A percentile compares a stretch with the other conserved stretches of the same genome.
These are phyloP conservation scores for Melospiza melodia DNA, from an alignment of 2,113 vertebrate species.

Conservation along the genomic window DNA sequence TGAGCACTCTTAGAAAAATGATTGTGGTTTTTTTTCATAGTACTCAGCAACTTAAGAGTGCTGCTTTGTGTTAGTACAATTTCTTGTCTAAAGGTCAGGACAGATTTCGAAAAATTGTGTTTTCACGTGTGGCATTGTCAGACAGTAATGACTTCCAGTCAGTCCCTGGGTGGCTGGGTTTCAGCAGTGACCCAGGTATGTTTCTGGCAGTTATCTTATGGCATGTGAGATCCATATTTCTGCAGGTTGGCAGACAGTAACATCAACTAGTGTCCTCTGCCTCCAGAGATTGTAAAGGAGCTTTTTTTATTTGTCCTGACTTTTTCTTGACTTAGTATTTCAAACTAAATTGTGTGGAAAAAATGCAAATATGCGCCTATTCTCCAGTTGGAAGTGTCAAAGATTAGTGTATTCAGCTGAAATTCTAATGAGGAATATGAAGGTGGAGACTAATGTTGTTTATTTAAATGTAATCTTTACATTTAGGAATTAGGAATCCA, in stretches of 20 bases:
- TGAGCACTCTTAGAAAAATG: background rate
- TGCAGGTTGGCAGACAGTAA: background rate
- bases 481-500: background rate
- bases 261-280: background rate
- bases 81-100: background rate
- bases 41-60: background rate
- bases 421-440: background rate
- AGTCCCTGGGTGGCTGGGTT: background rate
- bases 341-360: background rate
- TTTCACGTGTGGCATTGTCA: background rate
- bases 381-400: background rate
- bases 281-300: background rate
- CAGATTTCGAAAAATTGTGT: background rate
- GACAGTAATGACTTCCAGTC: background rate
- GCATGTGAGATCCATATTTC: background rate
- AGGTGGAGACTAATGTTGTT: background rate
- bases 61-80: background rate
- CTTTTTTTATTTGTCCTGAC: background rate
- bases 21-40: background rate
- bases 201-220: background rate
- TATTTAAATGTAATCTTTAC: background rate
- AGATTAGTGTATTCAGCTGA: background rate
- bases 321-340: background rate
- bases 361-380: background rate
- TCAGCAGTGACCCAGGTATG: background rate